Conservation (phyloP, 2,113 vertebrate species). For the Scomber colias region DNA sequence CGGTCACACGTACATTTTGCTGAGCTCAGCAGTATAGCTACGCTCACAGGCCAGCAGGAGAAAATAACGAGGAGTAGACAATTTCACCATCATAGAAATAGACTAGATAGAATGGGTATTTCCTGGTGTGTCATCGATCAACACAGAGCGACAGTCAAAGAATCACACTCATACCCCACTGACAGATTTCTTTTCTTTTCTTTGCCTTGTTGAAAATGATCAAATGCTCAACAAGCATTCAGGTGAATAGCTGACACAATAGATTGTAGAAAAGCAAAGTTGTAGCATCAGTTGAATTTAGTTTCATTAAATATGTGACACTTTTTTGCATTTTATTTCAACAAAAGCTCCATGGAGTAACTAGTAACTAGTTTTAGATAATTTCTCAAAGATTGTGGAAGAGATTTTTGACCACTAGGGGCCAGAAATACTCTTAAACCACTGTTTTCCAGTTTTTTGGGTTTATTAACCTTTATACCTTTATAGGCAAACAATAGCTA, state of each 20-base stretch:
- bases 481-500: too few relatives aligned
- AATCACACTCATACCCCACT: not conserved
- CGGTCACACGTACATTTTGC: slow-evolving; percentile 55
- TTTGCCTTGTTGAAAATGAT: not conserved
- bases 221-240: slow-evolving; percentile 24
- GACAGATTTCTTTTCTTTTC: slow-evolving; percentile 16
- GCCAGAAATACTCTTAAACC: not conserved
- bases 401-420: not conserved
- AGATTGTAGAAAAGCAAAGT: too few relatives aligned
- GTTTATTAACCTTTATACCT: too few relatives aligned
- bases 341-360: too few relatives aligned
- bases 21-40: slow-evolving; percentile 80
- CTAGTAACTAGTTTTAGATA: too few relatives aligned
- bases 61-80: slow-evolving; percentile 73
- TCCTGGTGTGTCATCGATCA: slow-evolving; percentile 55
- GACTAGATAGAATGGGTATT: slow-evolving; percentile 56
- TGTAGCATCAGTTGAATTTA: too few relatives aligned
- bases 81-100: slow-evolving; percentile 65
- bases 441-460: too few relatives aligned
- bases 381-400: too few relatives aligned
- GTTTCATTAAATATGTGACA: too few relatives aligned
- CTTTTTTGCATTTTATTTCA: too few relatives aligned
- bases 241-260: not conserved
- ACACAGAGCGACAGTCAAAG: slow-evolving; percentile 32
- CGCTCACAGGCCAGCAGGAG: slow-evolving; percentile 49